Percentiles rank a stretch among this genome's conserved stretches.
Evolutionary conservation across 1,140 invertebrate genomes (phyloP).

Genomic region (Drosophila ficusphila): DNA sequence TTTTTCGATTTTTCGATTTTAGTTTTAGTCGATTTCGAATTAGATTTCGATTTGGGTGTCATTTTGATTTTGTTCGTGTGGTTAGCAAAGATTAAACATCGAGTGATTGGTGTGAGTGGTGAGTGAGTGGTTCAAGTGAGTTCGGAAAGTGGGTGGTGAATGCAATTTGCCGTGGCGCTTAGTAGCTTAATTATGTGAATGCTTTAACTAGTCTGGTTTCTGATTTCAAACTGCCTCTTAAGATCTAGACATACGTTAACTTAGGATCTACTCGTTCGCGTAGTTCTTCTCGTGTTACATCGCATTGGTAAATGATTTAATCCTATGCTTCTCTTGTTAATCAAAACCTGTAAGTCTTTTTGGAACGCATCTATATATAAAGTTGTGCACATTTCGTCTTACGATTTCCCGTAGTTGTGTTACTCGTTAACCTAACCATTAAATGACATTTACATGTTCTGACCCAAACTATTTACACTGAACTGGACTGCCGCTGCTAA

Average conservation of each 20-base stretch:
- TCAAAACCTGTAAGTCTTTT: slow-evolving; percentile 76
- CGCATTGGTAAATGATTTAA: slow-evolving; percentile 48
- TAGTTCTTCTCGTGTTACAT: slow-evolving; percentile 36
- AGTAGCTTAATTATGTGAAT: slow-evolving; percentile 61
- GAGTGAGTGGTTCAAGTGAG: slow-evolving; percentile 32
- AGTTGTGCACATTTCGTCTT: slow-evolving; percentile 62
- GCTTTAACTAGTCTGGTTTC: slow-evolving; percentile 53
- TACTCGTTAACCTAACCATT: slow-evolving; percentile 39
- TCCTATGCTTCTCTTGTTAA: slow-evolving; percentile 48
- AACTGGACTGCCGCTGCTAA: slow-evolving; percentile 65
- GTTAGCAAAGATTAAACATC: slow-evolving; percentile 56
- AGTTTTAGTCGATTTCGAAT: too few species aligned
- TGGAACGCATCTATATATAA: slow-evolving; percentile 69
- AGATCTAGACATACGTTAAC: slow-evolving; percentile 51
- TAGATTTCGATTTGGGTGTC: slow-evolving; percentile 32
- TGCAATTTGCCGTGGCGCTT: slow-evolving; percentile 46
- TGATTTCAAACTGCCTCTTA: slow-evolving; percentile 40
- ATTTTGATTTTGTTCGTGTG: slow-evolving; percentile 32
- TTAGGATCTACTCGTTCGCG: slow-evolving; percentile 51
- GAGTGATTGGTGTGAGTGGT: slow-evolving; percentile 39
- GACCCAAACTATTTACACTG: slow-evolving; percentile 67
- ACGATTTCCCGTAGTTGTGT: slow-evolving; percentile 36
- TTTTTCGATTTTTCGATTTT: too few species aligned
- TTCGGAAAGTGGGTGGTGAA: slow-evolving; percentile 41
- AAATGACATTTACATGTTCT: slow-evolving; percentile 63